Evolutionary conservation across 2,888 invertebrate genomes (phyloP).

Genomic region (Sepiola atlantica): DNA sequence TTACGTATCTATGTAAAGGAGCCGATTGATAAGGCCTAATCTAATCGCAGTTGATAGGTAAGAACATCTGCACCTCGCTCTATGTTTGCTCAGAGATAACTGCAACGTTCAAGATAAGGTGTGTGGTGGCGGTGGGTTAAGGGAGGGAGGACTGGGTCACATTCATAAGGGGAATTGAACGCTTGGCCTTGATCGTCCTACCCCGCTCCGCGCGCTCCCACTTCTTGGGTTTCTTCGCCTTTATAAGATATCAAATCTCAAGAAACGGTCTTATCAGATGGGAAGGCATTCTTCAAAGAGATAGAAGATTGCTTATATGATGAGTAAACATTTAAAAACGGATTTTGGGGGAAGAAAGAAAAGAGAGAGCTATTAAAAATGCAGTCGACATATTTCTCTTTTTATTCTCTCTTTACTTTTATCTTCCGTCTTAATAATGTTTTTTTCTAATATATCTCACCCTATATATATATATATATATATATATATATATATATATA

Average conservation of each 20-base stretch:
- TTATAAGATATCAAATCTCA: neutral
- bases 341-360: neutral
- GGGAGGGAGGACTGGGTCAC: neutral
- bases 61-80: neutral
- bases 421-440: neutral
- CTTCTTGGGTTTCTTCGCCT: neutral
- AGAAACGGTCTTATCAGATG: neutral
- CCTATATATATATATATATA: too few species aligned
- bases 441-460: too few species aligned
- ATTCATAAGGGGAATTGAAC: too few species aligned
- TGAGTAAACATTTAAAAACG: neutral
- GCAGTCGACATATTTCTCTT: neutral
- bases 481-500: too few species aligned
- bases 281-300: neutral
- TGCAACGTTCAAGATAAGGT: neutral
- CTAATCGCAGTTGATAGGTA: neutral
- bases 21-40: neutral
- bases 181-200: neutral
- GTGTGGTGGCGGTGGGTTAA: too few species aligned
- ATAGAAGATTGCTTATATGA: neutral
- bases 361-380: neutral
- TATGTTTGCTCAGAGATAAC: neutral
- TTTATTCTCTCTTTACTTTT: neutral
- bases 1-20: neutral
- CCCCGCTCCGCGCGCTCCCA: too few species aligned